Base-by-base conservation (phyloP, 2,113 vertebrate species). In the Phoxinus phoxinus region DNA sequence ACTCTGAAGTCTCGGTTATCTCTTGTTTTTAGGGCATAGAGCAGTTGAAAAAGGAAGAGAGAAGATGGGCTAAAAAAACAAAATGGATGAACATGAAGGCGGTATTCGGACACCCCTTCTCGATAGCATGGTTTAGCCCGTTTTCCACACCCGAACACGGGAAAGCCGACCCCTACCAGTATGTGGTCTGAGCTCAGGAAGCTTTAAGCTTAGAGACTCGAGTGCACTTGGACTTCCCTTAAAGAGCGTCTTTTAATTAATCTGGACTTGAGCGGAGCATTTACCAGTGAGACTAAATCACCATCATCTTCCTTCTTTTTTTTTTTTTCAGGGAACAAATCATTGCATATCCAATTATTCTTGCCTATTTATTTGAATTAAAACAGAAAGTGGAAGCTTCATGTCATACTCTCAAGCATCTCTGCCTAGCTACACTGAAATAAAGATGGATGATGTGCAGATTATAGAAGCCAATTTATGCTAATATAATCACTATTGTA, bases 61-160 rank as follows among this genome's bases (percentile, higher is more conserved):
- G 97, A 98, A 98, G 97, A 99, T 99, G 98, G 98, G 96, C 97
- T 96, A 99, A 99, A 99, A 99, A 99, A 98, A 99, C 97, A 95
- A 99, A 98, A 93, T 99, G 98, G 98, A 99, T 99, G 98, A 99
- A 99, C 96, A 96, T 98, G 97, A 98, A 98, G 96, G 97, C 97
- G 90, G 97, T 99, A 88, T 99, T 99, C 89, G 98, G 98, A 96
- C 98, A 99, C 95, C 97, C 96, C 91, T 99, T 98, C 95, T 99
- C 98, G 95, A 94, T 99, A 94, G 96, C 96, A 94, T 99, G 98
- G 98, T 97, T 98, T 96, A 98, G 96, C 94, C 98, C 98, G 87
- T 98, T 99, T 93, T 97, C 98, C 93, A 98, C 96, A 89, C 98
- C 98, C 89, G 98, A 98, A 93, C 97, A 97, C n/a, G 98, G 98